A percentile compares a stretch with the other conserved stretches of the same genome.
Conservation (phyloP, 2,113 vertebrate genomes). For the Podiceps cristatus region DNA sequence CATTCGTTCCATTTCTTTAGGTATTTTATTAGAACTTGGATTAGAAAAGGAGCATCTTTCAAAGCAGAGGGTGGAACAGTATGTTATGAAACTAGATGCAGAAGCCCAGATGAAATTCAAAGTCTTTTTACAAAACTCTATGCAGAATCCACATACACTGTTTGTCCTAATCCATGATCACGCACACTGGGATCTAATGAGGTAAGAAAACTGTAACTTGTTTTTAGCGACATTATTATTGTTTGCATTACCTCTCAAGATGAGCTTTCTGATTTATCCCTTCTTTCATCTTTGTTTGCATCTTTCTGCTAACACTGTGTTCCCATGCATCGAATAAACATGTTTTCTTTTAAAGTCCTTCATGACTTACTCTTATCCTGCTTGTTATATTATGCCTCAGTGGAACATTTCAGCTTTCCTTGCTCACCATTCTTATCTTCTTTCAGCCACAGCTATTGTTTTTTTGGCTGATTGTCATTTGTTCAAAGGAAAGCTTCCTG, state of each 20-base stretch:
- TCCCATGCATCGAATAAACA: neutral
- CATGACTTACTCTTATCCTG: neutral
- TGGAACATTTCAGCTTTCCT: neutral
- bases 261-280: neutral
- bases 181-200: slow-evolving; percentile 93
- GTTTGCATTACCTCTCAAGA: neutral
- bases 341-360: neutral
- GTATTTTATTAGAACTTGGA: slow-evolving; percentile 90
- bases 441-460: neutral
- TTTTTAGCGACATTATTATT: neutral
- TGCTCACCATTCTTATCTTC: neutral
- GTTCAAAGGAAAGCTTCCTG: neutral
- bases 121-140: slow-evolving; percentile 87
- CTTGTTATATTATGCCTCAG: neutral
- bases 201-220: slow-evolving; percentile 70
- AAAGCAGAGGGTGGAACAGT: slow-evolving; percentile 85
- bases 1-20: slow-evolving; percentile 67
- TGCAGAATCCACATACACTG: slow-evolving; percentile 92
- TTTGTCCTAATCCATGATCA: slow-evolving; percentile 96
- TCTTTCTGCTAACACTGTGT: neutral
- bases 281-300: neutral
- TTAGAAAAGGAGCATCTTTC: slow-evolving; percentile 86
- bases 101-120: slow-evolving; percentile 86
- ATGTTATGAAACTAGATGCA: slow-evolving; percentile 89
- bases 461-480: neutral